Base-by-base conservation (phyloP, 1,140 invertebrate species). In the Sarcophaga peregrina region DNA sequence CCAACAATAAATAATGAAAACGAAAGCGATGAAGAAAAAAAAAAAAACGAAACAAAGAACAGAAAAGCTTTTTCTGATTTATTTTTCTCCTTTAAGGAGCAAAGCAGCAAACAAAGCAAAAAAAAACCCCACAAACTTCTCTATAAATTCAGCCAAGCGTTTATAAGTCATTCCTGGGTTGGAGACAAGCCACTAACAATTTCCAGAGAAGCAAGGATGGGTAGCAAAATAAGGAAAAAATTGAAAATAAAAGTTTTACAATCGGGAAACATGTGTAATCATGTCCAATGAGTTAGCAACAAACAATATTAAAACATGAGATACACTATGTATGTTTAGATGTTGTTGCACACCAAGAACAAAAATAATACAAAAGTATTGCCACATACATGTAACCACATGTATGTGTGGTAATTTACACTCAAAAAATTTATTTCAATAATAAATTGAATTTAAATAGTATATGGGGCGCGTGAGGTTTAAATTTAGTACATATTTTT, bases 231-330 rank as follows among this genome's bases (percentile, higher is more conserved):
- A 37, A 4, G 25, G 4, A 37, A 25, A 17, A 17, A 52, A 78
- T 52, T 48, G 48, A 5, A 78, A 78, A 78, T 76, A 76, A 47
- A 48, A 76, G 46, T 17, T 76, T 76, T 17, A 78, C 47, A 78
- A 78, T 52, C 75, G 48, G 75, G 75, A 78, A 78, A 78, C 75
- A 78, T 78, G 75, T 78, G 75, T 78, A 78, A 78, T 78, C 75
- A 78, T 78, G 75, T 78, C 75, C 75, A 78, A 78, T 78, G 75
- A 78, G n/a, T 78, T 50, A 78, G 75, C 75, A 78, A 78, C 75
- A 78, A 78, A 50, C 75, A 78, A 78, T 20, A 74, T 10, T 17
- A 74, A 13, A 52, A 10, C 13, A 10, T 9, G 13, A 52, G 8
- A 52, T 13, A 52, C 8, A 52, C 50, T 52, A 13, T 10, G 9